Evolutionary conservation across 2,797 vertebrate genomes (phyloP).

Genomic region (Sebastes diaconus): DNA sequence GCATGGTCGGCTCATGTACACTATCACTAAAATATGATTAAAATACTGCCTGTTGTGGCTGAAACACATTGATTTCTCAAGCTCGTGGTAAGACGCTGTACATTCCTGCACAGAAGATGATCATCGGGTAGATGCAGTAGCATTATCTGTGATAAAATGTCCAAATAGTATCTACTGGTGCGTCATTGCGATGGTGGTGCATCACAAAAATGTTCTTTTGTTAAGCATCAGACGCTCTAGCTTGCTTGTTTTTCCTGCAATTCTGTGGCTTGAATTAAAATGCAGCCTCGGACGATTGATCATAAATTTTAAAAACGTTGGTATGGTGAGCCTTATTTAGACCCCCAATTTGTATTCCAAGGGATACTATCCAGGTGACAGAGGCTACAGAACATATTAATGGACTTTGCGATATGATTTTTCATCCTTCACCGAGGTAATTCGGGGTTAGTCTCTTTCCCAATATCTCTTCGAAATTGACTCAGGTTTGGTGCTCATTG

Average conservation of each 20-base stretch:
- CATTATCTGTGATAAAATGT: background rate
- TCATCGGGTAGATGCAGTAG: background rate
- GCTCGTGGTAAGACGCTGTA: background rate
- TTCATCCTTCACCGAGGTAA: conserved; percentile 47
- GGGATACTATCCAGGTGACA: conserved; percentile 23
- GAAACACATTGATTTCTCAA: conserved; percentile 1
- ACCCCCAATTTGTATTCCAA: conserved; percentile 51
- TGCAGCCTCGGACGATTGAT: background rate
- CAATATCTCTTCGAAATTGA: conserved; percentile 59
- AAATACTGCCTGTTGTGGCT: background rate
- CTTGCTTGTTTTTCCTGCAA: conserved; percentile 29
- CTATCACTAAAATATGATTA: background rate
- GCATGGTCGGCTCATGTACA: too few species aligned
- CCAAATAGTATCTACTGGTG: background rate
- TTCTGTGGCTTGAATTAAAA: conserved; percentile 40
- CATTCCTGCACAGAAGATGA: background rate
- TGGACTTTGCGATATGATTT: conserved; percentile 52
- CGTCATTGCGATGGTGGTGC: background rate
- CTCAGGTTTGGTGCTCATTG: conserved; percentile 47
- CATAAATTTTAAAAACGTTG: conserved; percentile 32
- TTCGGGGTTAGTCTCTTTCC: conserved; percentile 42
- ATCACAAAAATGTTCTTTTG: background rate
- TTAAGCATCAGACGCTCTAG: background rate
- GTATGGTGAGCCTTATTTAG: conserved; percentile 31
- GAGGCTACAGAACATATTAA: conserved; percentile 56